phyloP scores from a whole-genome alignment of 2,888 invertebrate species.

The Latrodectus hesperus region DNA sequence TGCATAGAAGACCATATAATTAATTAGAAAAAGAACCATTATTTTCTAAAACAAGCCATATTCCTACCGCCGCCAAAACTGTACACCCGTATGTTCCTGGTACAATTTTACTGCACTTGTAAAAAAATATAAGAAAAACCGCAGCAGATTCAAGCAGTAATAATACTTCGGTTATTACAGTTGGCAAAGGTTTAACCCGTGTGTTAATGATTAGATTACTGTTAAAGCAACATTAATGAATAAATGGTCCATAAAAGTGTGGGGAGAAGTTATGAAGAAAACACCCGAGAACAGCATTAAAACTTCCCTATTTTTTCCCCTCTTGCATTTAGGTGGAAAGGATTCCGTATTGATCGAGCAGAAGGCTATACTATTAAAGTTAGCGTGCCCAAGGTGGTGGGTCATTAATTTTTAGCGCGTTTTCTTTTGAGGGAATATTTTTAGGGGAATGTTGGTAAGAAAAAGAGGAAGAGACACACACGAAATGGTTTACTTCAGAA shows the following conservation, averaged over 20 bases:
- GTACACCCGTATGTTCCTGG: too few relatives aligned
- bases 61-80: too few relatives aligned
- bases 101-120: conserved; percentile 19
- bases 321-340: background rate
- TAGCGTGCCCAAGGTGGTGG: background rate
- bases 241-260: conserved; percentile 47
- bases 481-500: too few relatives aligned
- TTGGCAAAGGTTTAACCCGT: conserved; percentile 19
- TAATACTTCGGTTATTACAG: conserved; percentile 21
- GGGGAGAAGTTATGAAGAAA: conserved; percentile 14
- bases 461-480: background rate
- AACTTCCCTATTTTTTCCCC: too few relatives aligned
- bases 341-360: conserved; percentile 29
- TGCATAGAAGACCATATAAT: too few relatives aligned
- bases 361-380: conserved; percentile 25
- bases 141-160: conserved; percentile 7
- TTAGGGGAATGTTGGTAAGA: background rate
- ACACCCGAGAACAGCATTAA: background rate
- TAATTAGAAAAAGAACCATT: too few relatives aligned
- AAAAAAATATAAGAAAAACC: conserved; percentile 6
- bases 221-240: conserved; percentile 56
- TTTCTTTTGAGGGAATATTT: conserved; percentile 4
- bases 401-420: conserved; percentile 41
- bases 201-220: conserved; percentile 48
- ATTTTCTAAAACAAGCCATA: too few relatives aligned